These are phyloP conservation scores for Montipora capitata DNA, from an alignment of 92 coral and sea anemone genomes.

Conservation along the genomic window DNA sequence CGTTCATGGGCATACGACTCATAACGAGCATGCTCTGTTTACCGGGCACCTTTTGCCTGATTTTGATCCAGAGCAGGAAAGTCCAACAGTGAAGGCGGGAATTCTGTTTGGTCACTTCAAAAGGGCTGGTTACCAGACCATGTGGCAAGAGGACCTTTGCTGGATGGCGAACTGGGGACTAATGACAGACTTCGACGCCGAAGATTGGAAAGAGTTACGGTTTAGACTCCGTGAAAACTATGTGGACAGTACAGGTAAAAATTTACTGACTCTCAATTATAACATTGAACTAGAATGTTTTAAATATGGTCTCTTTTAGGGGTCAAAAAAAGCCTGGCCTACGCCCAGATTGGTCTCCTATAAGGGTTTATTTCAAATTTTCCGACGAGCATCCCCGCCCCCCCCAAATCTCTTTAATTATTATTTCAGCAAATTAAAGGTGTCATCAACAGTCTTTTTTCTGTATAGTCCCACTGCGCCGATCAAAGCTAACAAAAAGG, in stretches of 20 bases:
- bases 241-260: constrained; percentile 79
- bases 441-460: no score
- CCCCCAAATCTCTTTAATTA: no score
- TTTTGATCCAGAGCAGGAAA: constrained; percentile 14
- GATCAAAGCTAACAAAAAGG: no score
- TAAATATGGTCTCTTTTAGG: no score
- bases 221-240: constrained; percentile 42
- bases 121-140: constrained; percentile 87
- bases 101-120: constrained; percentile 76
- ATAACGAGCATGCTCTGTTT: constrained; percentile 87
- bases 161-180: constrained; percentile 87
- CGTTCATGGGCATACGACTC: constrained; percentile 91
- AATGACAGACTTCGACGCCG: constrained; percentile 58
- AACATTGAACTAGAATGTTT: no score
- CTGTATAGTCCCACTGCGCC: no score
- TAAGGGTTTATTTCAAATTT: no score
- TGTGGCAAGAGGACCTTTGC: constrained; percentile 90
- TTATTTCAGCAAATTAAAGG: no score
- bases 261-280: neutral
- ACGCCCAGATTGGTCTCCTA: no score
- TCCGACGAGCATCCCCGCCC: no score
- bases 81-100: constrained; percentile 74
- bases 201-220: constrained; percentile 74
- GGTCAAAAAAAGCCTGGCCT: no score
- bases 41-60: constrained; percentile 85